These are phyloP conservation scores for Columbina picui DNA, from an alignment of 2,113 vertebrate genomes.

Conservation along the genomic window DNA sequence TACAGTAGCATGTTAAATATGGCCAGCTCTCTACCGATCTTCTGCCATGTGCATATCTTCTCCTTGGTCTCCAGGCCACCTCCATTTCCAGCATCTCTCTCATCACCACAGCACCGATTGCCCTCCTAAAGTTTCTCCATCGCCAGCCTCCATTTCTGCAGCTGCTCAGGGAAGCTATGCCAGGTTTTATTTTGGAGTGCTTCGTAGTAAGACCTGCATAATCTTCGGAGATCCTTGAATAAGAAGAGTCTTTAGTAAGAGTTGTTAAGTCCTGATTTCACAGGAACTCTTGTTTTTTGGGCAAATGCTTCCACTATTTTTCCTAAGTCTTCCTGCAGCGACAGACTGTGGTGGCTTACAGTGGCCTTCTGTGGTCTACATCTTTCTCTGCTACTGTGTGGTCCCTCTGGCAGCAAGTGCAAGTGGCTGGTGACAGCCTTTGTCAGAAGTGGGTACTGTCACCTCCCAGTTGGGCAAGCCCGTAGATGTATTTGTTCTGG, in stretches of 20 bases:
- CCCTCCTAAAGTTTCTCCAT: background rate
- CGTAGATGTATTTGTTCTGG: background rate
- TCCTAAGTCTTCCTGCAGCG: background rate
- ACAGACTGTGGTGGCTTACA: background rate
- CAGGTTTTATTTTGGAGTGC: background rate
- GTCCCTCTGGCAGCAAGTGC: background rate
- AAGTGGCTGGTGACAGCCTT: background rate
- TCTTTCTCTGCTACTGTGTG: background rate
- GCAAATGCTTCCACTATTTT: background rate
- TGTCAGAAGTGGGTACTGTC: accelerated
- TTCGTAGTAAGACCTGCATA: background rate
- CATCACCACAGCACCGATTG: accelerated
- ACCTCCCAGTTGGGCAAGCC: background rate
- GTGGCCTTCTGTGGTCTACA: background rate
- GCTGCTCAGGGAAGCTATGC: background rate
- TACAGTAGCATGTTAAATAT: background rate
- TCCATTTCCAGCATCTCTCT: background rate
- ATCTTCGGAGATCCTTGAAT: background rate
- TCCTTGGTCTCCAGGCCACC: accelerated
- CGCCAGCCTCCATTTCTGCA: background rate
- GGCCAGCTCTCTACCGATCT: background rate
- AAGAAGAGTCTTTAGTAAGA: background rate
- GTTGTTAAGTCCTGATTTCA: background rate
- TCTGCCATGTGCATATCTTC: background rate
- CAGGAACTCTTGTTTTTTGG: background rate